These are phyloP conservation scores for Trinorchestia longiramus DNA, from an alignment of 1,140 invertebrate genomes.

Conservation along the genomic window DNA sequence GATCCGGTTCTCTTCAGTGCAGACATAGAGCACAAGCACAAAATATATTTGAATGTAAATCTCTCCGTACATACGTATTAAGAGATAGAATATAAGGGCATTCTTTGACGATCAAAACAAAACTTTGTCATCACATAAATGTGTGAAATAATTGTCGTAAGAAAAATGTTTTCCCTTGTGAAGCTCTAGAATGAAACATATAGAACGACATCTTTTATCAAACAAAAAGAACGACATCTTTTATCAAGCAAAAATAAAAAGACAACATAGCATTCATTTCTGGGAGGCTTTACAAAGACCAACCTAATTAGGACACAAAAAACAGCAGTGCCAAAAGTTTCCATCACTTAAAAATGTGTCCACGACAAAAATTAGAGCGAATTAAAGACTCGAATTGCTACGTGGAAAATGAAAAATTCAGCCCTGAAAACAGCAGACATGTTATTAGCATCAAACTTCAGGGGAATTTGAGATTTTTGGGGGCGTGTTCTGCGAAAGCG, in stretches of 20 bases:
- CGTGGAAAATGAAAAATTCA: not conserved
- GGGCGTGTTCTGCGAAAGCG: not conserved
- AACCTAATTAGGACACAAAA: not conserved
- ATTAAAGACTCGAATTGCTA: not conserved
- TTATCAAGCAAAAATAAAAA: not conserved
- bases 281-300: not conserved
- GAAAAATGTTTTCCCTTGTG: no score
- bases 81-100: not conserved
- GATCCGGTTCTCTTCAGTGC: no score
- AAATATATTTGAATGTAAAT: no score
- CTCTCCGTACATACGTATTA: no score
- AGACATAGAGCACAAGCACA: no score
- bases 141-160: not conserved
- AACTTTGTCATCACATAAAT: not conserved
- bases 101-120: not conserved
- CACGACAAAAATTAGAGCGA: not conserved
- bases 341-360: not conserved
- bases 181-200: no score
- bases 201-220: no score
- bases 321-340: not conserved
- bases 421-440: not conserved
- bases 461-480: not conserved
- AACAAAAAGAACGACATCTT: not conserved
- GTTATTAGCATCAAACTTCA: not conserved
- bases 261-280: not conserved